A percentile compares a stretch with the other conserved stretches of the same genome.
phyloP scores from a whole-genome alignment of 2,113 vertebrate genomes.

The Etheostoma spectabile region DNA sequence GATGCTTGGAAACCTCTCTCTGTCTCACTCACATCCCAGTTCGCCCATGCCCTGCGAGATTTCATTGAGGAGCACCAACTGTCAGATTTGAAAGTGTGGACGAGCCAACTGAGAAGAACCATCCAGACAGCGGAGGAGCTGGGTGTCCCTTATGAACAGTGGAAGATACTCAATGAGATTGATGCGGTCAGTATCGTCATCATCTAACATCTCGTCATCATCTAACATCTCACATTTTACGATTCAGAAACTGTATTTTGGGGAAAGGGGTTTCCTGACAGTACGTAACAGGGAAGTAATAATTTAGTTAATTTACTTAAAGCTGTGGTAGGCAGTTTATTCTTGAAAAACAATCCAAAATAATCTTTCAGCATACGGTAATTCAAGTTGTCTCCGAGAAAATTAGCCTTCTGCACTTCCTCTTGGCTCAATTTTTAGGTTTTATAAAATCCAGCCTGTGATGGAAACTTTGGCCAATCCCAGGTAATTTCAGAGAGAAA shows the following conservation, averaged over 20 bases:
- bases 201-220: not conserved
- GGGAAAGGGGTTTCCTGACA: not conserved
- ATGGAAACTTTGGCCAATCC: too few species aligned
- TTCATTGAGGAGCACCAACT: constrained; percentile 93
- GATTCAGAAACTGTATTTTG: not conserved
- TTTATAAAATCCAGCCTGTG: too few species aligned
- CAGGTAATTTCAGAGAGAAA: too few species aligned
- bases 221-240: not conserved
- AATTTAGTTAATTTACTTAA: not conserved
- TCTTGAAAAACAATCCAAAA: too few species aligned
- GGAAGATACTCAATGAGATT: constrained; percentile 98
- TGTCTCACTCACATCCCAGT: constrained; percentile 79
- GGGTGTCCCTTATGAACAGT: constrained; percentile 94
- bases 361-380: too few species aligned
- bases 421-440: too few species aligned
- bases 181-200: constrained; percentile 89
- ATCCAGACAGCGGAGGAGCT: constrained; percentile 96
- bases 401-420: too few species aligned
- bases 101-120: constrained; percentile 95
- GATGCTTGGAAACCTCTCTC: not conserved
- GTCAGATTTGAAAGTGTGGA: constrained; percentile 96
- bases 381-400: too few species aligned
- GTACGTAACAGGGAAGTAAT: not conserved
- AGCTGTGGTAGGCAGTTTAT: too few species aligned
- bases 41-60: constrained; percentile 85